phyloP scores from a whole-genome alignment of 2,797 vertebrate species.

The Synanceia verrucosa region DNA sequence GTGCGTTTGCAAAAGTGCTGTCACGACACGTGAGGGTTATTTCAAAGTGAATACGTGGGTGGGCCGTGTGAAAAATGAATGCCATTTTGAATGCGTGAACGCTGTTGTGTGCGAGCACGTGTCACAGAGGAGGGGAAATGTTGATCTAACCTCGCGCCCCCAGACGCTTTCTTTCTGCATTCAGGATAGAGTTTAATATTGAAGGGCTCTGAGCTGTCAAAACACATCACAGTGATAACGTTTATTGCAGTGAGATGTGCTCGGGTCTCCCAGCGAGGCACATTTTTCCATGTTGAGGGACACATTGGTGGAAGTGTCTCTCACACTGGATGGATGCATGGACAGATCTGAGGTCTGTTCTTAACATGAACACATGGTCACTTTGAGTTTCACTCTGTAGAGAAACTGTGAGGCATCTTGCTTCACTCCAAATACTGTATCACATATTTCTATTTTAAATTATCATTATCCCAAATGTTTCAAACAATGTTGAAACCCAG shows the following conservation, averaged over 20 bases:
- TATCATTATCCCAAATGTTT: too few species aligned
- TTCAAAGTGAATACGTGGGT: conserved; percentile 20
- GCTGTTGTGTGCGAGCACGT: conserved; percentile 10
- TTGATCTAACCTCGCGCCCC: conserved; percentile 60
- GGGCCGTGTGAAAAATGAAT: conserved; percentile 51
- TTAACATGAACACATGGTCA: conserved; percentile 6
- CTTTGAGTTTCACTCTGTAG: not conserved
- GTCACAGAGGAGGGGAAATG: conserved; percentile 40
- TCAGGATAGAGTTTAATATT: conserved; percentile 68
- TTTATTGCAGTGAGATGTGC: conserved; percentile 21
- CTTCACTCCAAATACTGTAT: not conserved
- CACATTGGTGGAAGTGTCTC: conserved; percentile 24
- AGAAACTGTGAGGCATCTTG: not conserved
- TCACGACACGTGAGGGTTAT: conserved; percentile 29
- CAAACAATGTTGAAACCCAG: too few species aligned
- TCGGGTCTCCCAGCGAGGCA: conserved; percentile 9
- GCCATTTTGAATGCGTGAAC: conserved; percentile 30
- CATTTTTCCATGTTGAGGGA: conserved; percentile 21
- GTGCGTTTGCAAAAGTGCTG: conserved; percentile 37
- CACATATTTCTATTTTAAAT: too few species aligned
- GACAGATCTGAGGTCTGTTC: conserved; percentile 31
- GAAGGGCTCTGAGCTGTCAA: conserved; percentile 64
- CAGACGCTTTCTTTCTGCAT: conserved; percentile 66
- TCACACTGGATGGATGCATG: conserved; percentile 9
- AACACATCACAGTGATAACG: conserved; percentile 58